Percentiles rank a stretch among this genome's conserved stretches.
phyloP scores from a whole-genome alignment of 2,113 vertebrate species.

The Centrocercus urophasianus region DNA sequence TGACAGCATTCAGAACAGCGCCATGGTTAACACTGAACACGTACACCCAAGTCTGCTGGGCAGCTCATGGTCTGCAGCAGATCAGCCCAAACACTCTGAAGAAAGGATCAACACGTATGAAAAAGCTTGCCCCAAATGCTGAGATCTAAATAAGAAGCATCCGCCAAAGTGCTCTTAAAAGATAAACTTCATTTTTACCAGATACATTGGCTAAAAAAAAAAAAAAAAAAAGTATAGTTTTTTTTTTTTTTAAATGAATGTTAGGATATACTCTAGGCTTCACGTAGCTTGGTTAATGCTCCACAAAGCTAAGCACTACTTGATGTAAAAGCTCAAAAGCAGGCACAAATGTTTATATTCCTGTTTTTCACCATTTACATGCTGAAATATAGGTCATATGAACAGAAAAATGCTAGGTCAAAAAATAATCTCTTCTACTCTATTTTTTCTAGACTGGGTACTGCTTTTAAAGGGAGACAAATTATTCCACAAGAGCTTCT shows the following conservation, averaged over 20 bases:
- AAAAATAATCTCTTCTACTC: conserved; percentile 66
- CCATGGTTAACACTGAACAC: conserved; percentile 74
- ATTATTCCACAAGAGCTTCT: conserved; percentile 53
- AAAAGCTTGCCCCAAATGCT: conserved; percentile 44
- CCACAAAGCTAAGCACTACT: conserved; percentile 66
- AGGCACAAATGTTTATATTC: conserved; percentile 70
- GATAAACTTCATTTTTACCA: conserved; percentile 72
- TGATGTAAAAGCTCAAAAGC: conserved; percentile 71
- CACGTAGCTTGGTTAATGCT: conserved; percentile 65
- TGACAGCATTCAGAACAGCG: conserved; percentile 76
- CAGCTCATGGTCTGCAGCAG: conserved; percentile 68
- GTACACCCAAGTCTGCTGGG: conserved; percentile 49
- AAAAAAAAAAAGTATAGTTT: neutral
- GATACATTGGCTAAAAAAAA: conserved; percentile 70
- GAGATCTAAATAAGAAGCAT: conserved; percentile 67
- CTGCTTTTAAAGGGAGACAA: conserved; percentile 51
- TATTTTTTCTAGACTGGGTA: conserved; percentile 37
- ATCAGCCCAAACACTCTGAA: conserved; percentile 14
- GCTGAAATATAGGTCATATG: conserved; percentile 66
- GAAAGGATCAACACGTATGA: conserved; percentile 14
- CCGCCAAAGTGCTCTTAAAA: conserved; percentile 67
- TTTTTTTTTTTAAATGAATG: conserved; percentile 9
- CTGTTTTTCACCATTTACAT: conserved; percentile 77
- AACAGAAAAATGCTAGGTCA: conserved; percentile 53
- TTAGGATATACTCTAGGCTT: conserved; percentile 68